Evolutionary conservation across 2,888 invertebrate genomes (phyloP), one percentile per base, ranked within the genome.

Genomic region (Euzophera pinguis): DNA sequence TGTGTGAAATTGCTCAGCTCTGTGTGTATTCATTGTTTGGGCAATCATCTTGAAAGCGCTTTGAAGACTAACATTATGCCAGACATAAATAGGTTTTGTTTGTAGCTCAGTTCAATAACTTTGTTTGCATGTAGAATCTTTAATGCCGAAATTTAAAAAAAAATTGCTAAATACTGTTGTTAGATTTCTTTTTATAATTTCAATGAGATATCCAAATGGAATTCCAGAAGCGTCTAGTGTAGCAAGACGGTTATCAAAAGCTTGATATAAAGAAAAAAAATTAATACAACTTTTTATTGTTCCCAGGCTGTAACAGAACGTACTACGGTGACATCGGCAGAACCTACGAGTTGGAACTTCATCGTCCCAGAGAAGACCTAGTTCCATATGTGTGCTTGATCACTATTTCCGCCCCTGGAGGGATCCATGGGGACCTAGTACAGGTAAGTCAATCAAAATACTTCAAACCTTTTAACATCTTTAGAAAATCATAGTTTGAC

Each of bases 321-420:
- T 97, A 97, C 83, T 96, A 95, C 67, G 97, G 97, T 1, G 96
- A 97, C 72, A 93, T 96, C 52, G 97, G 96, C 5, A 93, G 95
- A 68, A 97, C 97, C 0, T 97, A 97, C 79, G 94, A 96, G 66
- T 75, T 97, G 82, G 96, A 96, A 74, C 90, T 97, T 50, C 96
- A 96, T 79, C 92, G 96, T 57, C 97, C 97, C 16, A 94, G 95
- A 64, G 95, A 96, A 84, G 95, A 96, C 74, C 93, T 95, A 72
- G 94, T 97, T 67, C 97, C 97, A 14, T 97, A 96, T 83, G 93
- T 96, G 64, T 97, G 97, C 82, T 93, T 95, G 64, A 92, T 98
- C 62, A 97, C 96, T 55, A 96, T 97, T 76, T 95, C 94, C 12
- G 97, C 97, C 22, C 94, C 93, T 49, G 96, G 96, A 6, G 95